Conservation (phyloP, 2,113 vertebrate genomes). For the Paraplagusia blochii region DNA sequence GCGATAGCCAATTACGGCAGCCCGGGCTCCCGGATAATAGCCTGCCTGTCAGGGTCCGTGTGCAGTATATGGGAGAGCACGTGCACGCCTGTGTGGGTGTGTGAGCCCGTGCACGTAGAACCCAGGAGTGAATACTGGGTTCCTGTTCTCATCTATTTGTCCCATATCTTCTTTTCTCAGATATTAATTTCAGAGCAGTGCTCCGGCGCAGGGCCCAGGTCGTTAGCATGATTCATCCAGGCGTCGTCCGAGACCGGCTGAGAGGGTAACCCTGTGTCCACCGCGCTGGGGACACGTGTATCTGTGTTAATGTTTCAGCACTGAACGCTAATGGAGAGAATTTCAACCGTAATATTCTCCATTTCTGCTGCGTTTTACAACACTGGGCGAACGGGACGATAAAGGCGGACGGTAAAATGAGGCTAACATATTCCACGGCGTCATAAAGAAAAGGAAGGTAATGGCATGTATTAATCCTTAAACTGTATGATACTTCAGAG, state of each 20-base stretch:
- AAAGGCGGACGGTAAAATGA: slow-evolving; percentile 19
- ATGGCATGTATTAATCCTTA: neutral
- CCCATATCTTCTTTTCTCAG: slow-evolving; percentile 78
- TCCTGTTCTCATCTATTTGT: slow-evolving; percentile 86
- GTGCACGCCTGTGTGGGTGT: slow-evolving; percentile 49
- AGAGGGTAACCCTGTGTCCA: slow-evolving; percentile 38
- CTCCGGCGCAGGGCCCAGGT: slow-evolving; percentile 64
- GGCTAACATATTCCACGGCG: slow-evolving; percentile 6
- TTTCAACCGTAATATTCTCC: slow-evolving; percentile 36
- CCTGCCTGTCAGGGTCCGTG: slow-evolving; percentile 73
- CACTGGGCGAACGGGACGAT: slow-evolving; percentile 23
- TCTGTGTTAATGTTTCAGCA: slow-evolving; percentile 52
- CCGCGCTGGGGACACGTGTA: slow-evolving; percentile 44
- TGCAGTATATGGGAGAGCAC: slow-evolving; percentile 50
- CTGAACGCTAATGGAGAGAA: slow-evolving; percentile 35
- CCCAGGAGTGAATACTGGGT: slow-evolving; percentile 69
- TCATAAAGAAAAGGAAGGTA: neutral
- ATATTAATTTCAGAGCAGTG: slow-evolving; percentile 82
- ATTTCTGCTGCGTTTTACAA: slow-evolving; percentile 15
- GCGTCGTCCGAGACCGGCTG: slow-evolving; percentile 56
- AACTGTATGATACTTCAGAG: neutral
- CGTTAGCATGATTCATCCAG: slow-evolving; percentile 76
- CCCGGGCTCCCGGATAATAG: slow-evolving; percentile 82
- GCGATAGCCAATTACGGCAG: slow-evolving; percentile 81
- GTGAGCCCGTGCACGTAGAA: slow-evolving; percentile 55